Percentiles rank a stretch among this genome's conserved stretches.
These are phyloP conservation scores for Leptogaster cylindrica DNA, from an alignment of 2,888 invertebrate genomes.

Conservation along the genomic window DNA sequence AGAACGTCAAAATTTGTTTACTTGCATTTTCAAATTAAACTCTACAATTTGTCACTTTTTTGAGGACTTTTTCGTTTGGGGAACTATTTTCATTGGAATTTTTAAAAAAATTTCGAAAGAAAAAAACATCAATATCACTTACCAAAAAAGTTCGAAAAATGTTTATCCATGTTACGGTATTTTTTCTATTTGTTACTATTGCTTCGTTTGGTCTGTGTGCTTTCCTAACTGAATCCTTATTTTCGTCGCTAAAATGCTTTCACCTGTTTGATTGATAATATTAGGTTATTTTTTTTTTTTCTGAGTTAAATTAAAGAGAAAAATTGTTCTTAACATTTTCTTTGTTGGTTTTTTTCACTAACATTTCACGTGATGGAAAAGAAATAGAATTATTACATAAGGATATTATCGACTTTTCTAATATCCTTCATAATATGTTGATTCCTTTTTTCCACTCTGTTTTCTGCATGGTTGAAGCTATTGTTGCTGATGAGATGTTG, in stretches of 20 bases:
- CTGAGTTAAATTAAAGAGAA: not conserved
- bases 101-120: constrained; percentile 29
- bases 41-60: no score
- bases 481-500: constrained; percentile 45
- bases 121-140: constrained; percentile 38
- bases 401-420: no score
- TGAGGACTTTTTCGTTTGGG: constrained; percentile 7
- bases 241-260: constrained; percentile 1
- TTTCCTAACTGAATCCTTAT: constrained; percentile 16
- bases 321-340: not conserved
- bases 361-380: no score
- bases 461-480: constrained; percentile 44
- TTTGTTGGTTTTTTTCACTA: no score
- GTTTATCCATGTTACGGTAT: constrained; percentile 43
- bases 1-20: no score
- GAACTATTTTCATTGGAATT: constrained; percentile 8
- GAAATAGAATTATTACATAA: no score
- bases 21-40: no score
- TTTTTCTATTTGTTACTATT: constrained; percentile 37
- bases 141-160: constrained; percentile 28
- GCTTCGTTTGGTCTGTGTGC: constrained; percentile 47
- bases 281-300: not conserved
- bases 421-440: constrained; percentile 8
- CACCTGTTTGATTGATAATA: constrained; percentile 35
- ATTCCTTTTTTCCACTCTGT: constrained; percentile 37